Evolutionary conservation across 2,797 vertebrate species (phyloP).

Genomic region (Catharus ustulatus): DNA sequence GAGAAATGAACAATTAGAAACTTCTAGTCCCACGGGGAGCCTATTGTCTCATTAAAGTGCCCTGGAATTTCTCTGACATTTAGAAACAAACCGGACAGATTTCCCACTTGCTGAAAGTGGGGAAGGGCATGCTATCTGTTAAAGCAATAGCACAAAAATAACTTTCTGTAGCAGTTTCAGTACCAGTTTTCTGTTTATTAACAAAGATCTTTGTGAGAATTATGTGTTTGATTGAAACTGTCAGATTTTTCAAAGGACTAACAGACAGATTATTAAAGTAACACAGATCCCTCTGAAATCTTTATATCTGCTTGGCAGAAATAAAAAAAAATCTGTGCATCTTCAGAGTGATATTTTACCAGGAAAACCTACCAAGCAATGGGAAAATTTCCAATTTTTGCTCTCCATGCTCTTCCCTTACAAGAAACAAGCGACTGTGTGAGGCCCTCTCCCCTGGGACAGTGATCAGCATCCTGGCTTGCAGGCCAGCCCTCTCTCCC

Average conservation of each 20-base stretch:
- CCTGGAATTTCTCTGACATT: slow-evolving; percentile 53
- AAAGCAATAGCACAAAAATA: neutral
- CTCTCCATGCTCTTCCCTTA: neutral
- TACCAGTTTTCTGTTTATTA: slow-evolving; percentile 25
- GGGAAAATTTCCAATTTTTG: neutral
- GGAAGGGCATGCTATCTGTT: neutral
- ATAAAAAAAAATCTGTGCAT: neutral
- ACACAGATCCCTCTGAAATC: neutral
- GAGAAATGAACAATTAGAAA: slow-evolving; percentile 51
- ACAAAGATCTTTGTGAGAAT: neutral
- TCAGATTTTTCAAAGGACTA: slow-evolving; percentile 29
- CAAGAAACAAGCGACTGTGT: neutral
- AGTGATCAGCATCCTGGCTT: neutral
- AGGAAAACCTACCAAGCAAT: neutral
- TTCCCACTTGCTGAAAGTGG: neutral
- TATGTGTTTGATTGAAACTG: neutral
- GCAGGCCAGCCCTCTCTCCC: neutral
- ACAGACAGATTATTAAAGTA: neutral
- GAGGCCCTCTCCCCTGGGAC: neutral
- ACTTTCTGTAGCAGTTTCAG: neutral
- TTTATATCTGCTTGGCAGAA: neutral
- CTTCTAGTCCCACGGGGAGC: slow-evolving; percentile 6
- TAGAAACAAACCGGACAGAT: slow-evolving; percentile 29
- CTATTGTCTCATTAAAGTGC: slow-evolving; percentile 8
- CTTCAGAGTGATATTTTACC: neutral